phyloP scores from a whole-genome alignment of 2,113 vertebrate species.

The Dasypus novemcinctus region DNA sequence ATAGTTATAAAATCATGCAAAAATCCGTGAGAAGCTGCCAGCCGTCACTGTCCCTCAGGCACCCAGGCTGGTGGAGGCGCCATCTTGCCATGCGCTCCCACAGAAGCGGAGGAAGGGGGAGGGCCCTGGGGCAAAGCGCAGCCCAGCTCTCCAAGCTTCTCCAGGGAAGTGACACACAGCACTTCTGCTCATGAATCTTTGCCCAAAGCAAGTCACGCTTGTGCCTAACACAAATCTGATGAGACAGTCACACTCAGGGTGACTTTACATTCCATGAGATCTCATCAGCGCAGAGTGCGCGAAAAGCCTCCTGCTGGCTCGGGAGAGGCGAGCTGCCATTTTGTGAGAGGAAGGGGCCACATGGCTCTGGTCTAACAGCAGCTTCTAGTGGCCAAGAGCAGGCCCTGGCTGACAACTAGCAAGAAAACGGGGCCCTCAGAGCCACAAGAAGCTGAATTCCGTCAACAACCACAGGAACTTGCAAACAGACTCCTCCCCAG shows the following conservation, averaged over 20 bases:
- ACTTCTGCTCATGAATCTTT: fast-evolving
- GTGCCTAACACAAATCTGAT: fast-evolving
- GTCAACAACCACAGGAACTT: not conserved
- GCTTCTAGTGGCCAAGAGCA: not conserved
- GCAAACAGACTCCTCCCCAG: not conserved
- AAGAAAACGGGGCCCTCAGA: fast-evolving
- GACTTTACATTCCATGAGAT: fast-evolving
- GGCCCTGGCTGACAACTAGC: not conserved
- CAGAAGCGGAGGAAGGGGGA: fast-evolving
- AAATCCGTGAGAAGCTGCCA: no score
- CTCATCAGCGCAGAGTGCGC: fast-evolving
- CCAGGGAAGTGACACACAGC: fast-evolving
- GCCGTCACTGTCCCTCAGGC: no score
- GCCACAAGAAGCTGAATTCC: no score
- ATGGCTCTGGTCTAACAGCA: fast-evolving
- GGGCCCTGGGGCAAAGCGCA: fast-evolving
- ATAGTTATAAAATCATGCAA: no score
- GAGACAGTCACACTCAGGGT: fast-evolving
- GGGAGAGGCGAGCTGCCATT: no score
- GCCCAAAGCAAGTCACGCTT: not conserved
- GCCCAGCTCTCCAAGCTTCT: not conserved
- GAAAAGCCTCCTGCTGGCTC: not conserved
- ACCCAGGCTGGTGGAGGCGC: no score
- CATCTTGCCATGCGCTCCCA: no score
- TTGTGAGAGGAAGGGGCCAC: not conserved